These are phyloP conservation scores for Macheiramphus alcinus DNA, from an alignment of 2,113 vertebrate genomes.

Conservation along the genomic window DNA sequence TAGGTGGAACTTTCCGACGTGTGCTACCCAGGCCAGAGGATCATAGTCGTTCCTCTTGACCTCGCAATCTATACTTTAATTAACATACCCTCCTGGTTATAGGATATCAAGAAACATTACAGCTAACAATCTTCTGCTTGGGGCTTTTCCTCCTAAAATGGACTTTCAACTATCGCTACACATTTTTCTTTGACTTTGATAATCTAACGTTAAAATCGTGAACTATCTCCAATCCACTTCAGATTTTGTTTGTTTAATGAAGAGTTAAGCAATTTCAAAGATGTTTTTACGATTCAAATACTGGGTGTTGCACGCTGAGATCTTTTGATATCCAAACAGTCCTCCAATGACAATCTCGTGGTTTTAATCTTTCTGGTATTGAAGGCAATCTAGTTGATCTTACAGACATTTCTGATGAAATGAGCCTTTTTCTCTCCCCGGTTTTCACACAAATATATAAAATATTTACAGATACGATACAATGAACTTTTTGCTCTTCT, in stretches of 20 bases:
- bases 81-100: not conserved
- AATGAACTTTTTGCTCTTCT: not conserved
- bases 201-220: not conserved
- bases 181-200: not conserved
- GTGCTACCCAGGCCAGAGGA: not conserved
- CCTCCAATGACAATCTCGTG: not conserved
- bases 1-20: not conserved
- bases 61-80: not conserved
- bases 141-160: not conserved
- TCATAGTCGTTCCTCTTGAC: not conserved
- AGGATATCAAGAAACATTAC: not conserved
- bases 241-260: not conserved
- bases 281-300: not conserved
- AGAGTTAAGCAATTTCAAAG: not conserved
- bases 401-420: not conserved
- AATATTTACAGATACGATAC: not conserved
- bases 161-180: not conserved
- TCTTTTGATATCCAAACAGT: not conserved
- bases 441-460: not conserved
- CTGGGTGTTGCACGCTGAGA: not conserved
- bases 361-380: not conserved
- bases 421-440: not conserved
- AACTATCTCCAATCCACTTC: not conserved
- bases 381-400: not conserved
- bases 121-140: not conserved